Base-by-base conservation (phyloP, 2,797 vertebrate genomes). In the Enoplosus armatus region DNA sequence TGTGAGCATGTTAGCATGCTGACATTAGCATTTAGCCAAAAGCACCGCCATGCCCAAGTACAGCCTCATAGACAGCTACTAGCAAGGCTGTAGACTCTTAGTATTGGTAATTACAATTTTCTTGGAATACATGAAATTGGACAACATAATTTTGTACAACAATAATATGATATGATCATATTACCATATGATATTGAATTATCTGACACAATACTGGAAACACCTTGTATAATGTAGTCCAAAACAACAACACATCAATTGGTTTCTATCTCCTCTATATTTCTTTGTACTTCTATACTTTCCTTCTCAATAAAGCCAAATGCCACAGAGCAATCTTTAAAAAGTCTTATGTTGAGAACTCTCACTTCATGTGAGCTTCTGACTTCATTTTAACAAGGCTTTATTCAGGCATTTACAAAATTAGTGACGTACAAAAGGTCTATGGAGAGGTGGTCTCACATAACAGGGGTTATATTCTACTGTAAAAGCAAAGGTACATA, bases 341-440 rank as follows among this genome's bases (percentile, higher is more conserved):
- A 60, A 80, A 35, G 48, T 33, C 24, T 10, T 26, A 12, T 26
- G 31, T 51, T 37, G 1, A 54, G 27, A 70, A 47, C n/a, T 61
- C 31, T 74, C 5, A n/a, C 29, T 56, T 39, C 3, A 4, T 58
- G 9, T 20, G 29, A 75, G 48, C 33, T 18, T 66, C 48, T 76
- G 67, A 78, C 54, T 75, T 70, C 2, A 53, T 69, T 62, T 77
- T 58, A 73, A 69, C 72, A 50, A 54, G 62, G 58, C 41, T 65
- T 79, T 69, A 72, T 26, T 63, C 41, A 51, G 55, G 41, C 20
- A 75, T 77, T 79, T 79, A 45, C 39, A 69, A 76, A 81, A 80
- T 66, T 20, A 84, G 47, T 18, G 41, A 15, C 35, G 31, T 59
- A 69, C 26, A 77, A 72, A 66, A 55, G 45, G 41, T 39, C 64